Base-by-base conservation (phyloP, 2,113 vertebrate genomes). In the Callipepla squamata region DNA sequence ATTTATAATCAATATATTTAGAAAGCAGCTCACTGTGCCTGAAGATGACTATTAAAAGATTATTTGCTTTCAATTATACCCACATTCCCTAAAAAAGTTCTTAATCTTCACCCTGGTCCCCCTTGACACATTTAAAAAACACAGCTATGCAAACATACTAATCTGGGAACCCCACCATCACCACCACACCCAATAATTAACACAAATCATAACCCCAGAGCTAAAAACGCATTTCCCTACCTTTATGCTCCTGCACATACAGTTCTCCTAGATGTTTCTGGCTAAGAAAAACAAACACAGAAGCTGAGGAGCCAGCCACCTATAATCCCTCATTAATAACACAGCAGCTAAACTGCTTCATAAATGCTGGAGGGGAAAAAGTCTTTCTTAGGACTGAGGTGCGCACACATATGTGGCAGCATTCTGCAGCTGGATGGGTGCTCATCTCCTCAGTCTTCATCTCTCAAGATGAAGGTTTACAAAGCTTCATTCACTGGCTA, bases 151-250 rank as follows among this genome's bases (percentile, higher is more conserved):
- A 94, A 96, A 95, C 83, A 88, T 77, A 84, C 91, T 95, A 94
- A 91, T 94, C 87, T 2, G 0, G 85, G 82, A 93, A 81, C 45
- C 53, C 80, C 90, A 91, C 57, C 82, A 75, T 38, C 63, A 53
- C 68, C 76, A 95, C 82, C 96, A 94, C 93, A 95, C 93, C 92
- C 92, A 93, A 79, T 62, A 93, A 96, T 73, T 94, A 96, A 68
- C 36, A 2, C n/a, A 94, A 95, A 84, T 94, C 87, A 93, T 68
- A 95, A 94, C n/a, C 85, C 92, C 48, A 79, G 73, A 93, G 82
- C 90, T 95, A 96, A 95, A 96, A 95, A 92, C 1, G 0, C 48
- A 76, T 86, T 91, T 95, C 76, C 55, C 89, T 58, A 84, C 62
- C 85, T 93, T 90, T 45, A 21, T 73, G 58, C 20, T 94, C 93